Evolutionary conservation across 1,140 invertebrate genomes (phyloP).

Genomic region (Fopius arisanus): DNA sequence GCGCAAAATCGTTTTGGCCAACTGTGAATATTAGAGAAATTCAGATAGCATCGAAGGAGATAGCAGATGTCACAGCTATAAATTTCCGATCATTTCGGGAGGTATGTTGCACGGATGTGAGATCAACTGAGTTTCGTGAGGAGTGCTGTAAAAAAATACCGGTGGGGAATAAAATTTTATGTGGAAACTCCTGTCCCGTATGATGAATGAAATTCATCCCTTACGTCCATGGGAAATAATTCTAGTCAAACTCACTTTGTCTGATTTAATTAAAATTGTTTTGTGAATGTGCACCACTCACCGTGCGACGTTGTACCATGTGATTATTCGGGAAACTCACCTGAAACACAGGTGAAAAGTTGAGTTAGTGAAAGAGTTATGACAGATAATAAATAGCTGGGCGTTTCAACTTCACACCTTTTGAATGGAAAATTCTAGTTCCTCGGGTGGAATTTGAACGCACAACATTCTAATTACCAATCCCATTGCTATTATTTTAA

Average conservation of each 20-base stretch:
- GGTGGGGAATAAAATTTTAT: neutral
- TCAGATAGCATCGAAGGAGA: conserved; percentile 17
- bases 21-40: conserved; percentile 15
- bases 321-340: conserved; percentile 25
- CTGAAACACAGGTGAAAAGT: conserved; percentile 31
- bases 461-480: no score
- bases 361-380: conserved; percentile 2
- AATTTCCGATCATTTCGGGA: conserved; percentile 12
- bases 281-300: neutral
- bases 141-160: neutral
- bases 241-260: neutral
- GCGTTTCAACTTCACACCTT: no score
- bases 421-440: no score
- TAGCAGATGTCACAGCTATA: conserved; percentile 28
- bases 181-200: neutral
- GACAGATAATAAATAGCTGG: no score
- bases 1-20: conserved; percentile 14
- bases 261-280: neutral
- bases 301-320: neutral
- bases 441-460: no score
- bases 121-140: neutral
- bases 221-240: neutral
- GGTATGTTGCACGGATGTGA: neutral
- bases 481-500: no score
- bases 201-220: conserved; percentile 4